Evolutionary conservation across 1,140 invertebrate genomes (phyloP).

Genomic region (Manduca sexta): DNA sequence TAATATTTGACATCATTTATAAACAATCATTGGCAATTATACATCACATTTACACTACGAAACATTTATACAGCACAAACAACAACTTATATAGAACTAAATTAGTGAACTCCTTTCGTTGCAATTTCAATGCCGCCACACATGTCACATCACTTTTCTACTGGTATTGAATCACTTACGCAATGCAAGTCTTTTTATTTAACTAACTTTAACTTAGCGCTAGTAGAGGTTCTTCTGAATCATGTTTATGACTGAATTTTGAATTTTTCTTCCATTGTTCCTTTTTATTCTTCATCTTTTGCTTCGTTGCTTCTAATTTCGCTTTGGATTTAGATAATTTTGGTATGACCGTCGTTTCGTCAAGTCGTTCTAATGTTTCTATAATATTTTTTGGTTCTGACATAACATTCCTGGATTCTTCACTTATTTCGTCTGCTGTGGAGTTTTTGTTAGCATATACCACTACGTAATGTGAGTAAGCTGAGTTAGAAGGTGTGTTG

Average conservation of each 20-base stretch:
- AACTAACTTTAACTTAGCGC: constrained; percentile 65
- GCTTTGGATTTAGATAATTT: constrained; percentile 79
- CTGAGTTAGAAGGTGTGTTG: constrained; percentile 85
- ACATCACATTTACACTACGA: constrained; percentile 13
- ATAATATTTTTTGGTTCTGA: constrained; percentile 86
- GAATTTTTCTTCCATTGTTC: constrained; percentile 62
- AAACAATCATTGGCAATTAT: constrained; percentile 16
- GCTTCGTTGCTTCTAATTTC: constrained; percentile 71
- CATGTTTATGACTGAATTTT: constrained; percentile 59
- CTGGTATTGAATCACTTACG: constrained; percentile 52
- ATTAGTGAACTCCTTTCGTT: constrained; percentile 50
- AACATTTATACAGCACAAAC: constrained; percentile 31
- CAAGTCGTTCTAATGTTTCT: constrained; percentile 82
- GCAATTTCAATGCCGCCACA: constrained; percentile 27
- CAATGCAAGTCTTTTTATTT: constrained; percentile 57
- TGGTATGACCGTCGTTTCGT: constrained; percentile 69
- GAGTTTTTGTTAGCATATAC: constrained; percentile 86
- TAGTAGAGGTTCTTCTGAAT: constrained; percentile 63
- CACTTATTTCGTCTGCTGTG: constrained; percentile 64
- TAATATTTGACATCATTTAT: constrained; percentile 41
- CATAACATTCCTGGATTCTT: constrained; percentile 61
- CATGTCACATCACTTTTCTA: constrained; percentile 38
- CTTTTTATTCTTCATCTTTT: constrained; percentile 55
- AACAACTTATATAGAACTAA: constrained; percentile 41
- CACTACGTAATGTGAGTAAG: constrained; percentile 86